Evolutionary conservation across 1,140 invertebrate genomes (phyloP).

Genomic region (Solen grandis): DNA sequence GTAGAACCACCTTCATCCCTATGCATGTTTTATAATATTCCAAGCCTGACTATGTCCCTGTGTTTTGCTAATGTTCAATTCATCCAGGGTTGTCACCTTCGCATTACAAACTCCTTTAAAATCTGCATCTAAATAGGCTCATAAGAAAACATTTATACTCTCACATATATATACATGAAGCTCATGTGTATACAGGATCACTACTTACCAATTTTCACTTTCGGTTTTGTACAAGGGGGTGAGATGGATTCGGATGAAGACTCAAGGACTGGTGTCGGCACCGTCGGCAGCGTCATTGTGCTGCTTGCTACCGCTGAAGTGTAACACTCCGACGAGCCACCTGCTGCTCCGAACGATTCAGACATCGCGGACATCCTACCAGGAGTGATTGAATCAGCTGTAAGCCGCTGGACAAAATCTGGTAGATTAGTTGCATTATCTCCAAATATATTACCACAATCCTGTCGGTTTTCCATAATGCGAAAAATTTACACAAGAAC

Average conservation of each 20-base stretch:
- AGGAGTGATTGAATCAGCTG: constrained; percentile 52
- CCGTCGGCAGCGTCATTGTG: not conserved
- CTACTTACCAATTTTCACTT: constrained; percentile 46
- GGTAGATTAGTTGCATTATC: constrained; percentile 22
- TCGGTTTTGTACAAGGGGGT: constrained; percentile 21
- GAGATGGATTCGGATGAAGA: constrained; percentile 1
- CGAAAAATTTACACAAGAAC: too few relatives aligned
- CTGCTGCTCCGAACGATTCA: constrained; percentile 25
- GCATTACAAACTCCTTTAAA: too few relatives aligned
- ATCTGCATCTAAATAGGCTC: too few relatives aligned
- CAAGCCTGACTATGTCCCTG: too few relatives aligned
- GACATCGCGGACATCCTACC: constrained; percentile 39
- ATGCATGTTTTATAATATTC: too few relatives aligned
- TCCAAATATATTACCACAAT: not conserved
- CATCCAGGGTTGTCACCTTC: too few relatives aligned
- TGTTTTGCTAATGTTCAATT: too few relatives aligned
- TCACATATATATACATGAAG: too few relatives aligned
- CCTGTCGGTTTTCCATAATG: constrained; percentile 35
- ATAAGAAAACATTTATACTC: too few relatives aligned
- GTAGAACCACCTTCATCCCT: too few relatives aligned
- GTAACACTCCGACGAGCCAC: not conserved
- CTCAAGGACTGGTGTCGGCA: constrained; percentile 41
- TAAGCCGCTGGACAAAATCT: constrained; percentile 44
- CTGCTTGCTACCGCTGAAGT: constrained; percentile 11
- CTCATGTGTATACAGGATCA: too few relatives aligned